Conservation (phyloP, 2,113 vertebrate species). For the Myanophis thanlyinensis region DNA sequence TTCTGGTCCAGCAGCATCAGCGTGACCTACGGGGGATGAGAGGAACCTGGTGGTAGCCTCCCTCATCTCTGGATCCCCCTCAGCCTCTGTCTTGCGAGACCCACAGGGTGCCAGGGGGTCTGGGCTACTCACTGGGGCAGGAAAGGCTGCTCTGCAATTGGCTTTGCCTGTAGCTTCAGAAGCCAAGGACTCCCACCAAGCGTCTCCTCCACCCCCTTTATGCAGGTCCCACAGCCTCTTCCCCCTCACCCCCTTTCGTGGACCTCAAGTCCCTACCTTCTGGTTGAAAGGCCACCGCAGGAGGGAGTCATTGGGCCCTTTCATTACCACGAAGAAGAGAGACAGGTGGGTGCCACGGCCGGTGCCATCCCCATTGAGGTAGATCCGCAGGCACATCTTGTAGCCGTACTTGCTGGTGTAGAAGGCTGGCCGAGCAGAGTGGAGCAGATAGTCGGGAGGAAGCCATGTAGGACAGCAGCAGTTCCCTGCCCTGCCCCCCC, state of each 20-base stretch:
- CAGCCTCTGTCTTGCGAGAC: background rate
- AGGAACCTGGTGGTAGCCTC: background rate
- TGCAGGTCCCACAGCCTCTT: rapidly evolving
- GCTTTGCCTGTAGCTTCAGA: background rate
- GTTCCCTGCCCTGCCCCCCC: background rate
- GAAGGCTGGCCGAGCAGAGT: slow-evolving; percentile 71
- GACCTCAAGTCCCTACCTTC: slow-evolving; percentile 73
- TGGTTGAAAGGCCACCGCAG: slow-evolving; percentile 96
- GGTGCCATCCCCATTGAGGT: slow-evolving; percentile 89
- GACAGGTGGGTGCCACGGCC: slow-evolving; percentile 89
- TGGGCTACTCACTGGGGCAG: background rate
- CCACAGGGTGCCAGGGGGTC: background rate
- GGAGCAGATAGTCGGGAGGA: background rate
- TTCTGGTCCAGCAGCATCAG: slow-evolving; percentile 96
- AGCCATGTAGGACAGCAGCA: background rate
- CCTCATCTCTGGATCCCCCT: background rate
- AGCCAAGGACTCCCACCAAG: background rate
- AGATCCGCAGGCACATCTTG: slow-evolving; percentile 91
- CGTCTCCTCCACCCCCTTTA: too few relatives aligned
- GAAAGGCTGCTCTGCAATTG: background rate
- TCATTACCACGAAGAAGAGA: slow-evolving; percentile 94
- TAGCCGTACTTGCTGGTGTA: slow-evolving; percentile 94
- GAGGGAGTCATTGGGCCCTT: slow-evolving; percentile 82
- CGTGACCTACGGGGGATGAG: slow-evolving; percentile 80
- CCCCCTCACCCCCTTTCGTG: background rate